Base-by-base conservation (phyloP, 2,888 invertebrate species). In the Eupsilia transversa region DNA sequence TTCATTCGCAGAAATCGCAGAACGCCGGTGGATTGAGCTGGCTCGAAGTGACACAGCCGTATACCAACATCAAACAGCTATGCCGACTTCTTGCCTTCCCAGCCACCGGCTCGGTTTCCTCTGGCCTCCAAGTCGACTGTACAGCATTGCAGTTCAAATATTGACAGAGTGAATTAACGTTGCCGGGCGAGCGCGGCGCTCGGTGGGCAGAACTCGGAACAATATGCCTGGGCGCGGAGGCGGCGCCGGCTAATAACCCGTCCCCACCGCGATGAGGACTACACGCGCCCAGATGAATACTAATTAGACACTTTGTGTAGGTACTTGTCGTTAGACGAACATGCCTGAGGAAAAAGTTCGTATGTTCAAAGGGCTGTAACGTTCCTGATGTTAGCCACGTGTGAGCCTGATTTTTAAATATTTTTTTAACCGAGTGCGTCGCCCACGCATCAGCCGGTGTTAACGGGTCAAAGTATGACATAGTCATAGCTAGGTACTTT, bases 51-150 rank as follows among this genome's bases (percentile, higher is more conserved):
- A 97, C 98, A 98, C 97, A 98, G 98, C 98, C 97, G 98, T 97
- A 97, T 97, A 97, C 96, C 90, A 94, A 96, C 96, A 94, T 96
- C 96, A 96, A 97, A 98, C 98, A 98, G 98, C 98, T 98, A 98
- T 98, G 98, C 98, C 98, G 98, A 98, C 98, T 98, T 98, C 98
- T 98, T 98, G 98, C 98, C 98, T 98, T 97, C 97, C 97, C 97
- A 96, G 96, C 96, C 96, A 96, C 96, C 96, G 96, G 95, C 95
- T 93, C 86, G 90, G 86, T 78, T 90, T 91, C 88, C 83, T 91
- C 89, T 90, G 90, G 87, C 82, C 81, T 88, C 91, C 91, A 91
- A 90, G 91, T 92, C 90, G 77, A 88, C 77, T 86, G 87, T 84
- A 88, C 89, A 88, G 85, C 88, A 89, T 88, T 89, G 90, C 89